Conservation (phyloP, 64 coral and sea anemone species). For the Montipora cactus region DNA sequence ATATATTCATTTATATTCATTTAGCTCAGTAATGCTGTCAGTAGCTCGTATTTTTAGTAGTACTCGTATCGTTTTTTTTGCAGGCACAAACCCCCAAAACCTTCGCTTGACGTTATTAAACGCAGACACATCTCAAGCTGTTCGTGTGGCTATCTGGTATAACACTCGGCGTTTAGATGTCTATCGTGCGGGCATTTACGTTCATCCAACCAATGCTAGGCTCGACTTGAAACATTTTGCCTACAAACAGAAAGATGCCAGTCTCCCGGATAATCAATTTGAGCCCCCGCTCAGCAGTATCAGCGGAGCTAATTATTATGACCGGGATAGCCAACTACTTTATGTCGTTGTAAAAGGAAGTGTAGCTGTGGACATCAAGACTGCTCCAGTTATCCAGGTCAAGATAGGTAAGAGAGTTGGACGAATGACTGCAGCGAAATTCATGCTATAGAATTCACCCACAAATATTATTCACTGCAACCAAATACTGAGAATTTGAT, state of each 20-base stretch:
- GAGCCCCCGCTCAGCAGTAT: constrained; percentile 58
- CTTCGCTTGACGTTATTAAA: constrained; percentile 75
- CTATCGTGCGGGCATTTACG: constrained; percentile 62
- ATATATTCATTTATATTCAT: too few species aligned
- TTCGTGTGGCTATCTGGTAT: constrained; percentile 78
- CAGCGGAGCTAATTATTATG: constrained; percentile 78
- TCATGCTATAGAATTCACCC: too few species aligned
- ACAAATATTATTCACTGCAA: neutral
- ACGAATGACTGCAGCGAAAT: neutral
- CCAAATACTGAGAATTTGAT: too few species aligned
- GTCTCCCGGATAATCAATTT: constrained; percentile 76
- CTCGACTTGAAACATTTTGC: constrained; percentile 36
- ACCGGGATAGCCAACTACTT: constrained; percentile 63
- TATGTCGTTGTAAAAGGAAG: constrained; percentile 71
- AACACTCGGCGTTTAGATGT: constrained; percentile 73
- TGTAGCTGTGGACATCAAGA: constrained; percentile 70
- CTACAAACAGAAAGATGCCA: constrained; percentile 68
- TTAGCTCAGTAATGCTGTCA: too few species aligned
- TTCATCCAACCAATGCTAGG: constrained; percentile 74
- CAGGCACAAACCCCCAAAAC: constrained; percentile 74
- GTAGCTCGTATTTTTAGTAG: neutral
- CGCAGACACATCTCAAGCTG: constrained; percentile 17
- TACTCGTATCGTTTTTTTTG: neutral
- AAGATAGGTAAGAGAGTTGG: constrained; percentile 23
- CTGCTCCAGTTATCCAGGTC: constrained; percentile 76